phyloP scores from a whole-genome alignment of 2,113 vertebrate genomes.

The Butorides virescens region DNA sequence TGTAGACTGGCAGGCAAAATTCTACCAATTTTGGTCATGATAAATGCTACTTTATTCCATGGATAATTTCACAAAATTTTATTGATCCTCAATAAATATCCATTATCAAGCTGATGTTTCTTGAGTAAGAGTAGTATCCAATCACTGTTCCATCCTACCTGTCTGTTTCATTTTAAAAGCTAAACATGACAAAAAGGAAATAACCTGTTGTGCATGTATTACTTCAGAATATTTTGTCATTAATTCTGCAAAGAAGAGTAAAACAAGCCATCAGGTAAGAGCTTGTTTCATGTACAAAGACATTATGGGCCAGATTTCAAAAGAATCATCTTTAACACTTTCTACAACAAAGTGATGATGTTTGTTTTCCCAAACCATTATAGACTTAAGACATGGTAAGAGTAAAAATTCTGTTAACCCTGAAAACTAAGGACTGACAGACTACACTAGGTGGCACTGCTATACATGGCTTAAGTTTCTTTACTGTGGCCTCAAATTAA shows the following conservation, averaged over 20 bases:
- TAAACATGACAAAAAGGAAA: background rate
- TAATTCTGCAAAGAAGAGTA: background rate
- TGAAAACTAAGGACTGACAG: background rate
- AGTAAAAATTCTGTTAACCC: background rate
- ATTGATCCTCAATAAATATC: background rate
- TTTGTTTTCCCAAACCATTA: background rate
- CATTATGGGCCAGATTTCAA: background rate
- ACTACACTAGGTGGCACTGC: conserved; percentile 57
- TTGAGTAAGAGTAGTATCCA: background rate
- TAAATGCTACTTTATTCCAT: background rate
- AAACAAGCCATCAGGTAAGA: background rate
- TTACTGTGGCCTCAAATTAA: background rate
- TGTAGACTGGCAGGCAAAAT: background rate
- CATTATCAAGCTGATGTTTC: background rate
- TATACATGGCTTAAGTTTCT: background rate
- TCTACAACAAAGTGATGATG: background rate
- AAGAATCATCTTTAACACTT: background rate
- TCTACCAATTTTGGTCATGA: background rate
- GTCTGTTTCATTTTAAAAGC: background rate
- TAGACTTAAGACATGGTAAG: background rate
- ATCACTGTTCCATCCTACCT: background rate
- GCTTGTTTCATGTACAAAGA: background rate
- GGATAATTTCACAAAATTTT: background rate
- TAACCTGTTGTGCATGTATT: background rate
- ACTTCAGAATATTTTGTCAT: background rate